Conservation (phyloP, 2,797 vertebrate species). For the Ciconia nigra region DNA sequence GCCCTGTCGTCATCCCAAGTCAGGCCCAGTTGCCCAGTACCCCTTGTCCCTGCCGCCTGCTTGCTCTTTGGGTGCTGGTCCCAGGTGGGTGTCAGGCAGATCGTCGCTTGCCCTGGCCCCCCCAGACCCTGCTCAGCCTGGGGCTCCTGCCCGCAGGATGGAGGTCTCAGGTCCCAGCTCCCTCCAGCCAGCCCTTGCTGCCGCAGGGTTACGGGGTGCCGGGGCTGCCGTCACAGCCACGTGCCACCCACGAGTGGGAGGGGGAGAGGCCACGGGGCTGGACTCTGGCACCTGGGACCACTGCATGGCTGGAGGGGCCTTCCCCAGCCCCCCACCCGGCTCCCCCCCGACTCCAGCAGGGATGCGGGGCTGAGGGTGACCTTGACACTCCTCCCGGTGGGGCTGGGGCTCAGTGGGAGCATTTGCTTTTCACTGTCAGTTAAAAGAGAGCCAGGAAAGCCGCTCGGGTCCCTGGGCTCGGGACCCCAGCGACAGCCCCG, state of each 20-base stretch:
- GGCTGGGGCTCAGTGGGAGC: neutral
- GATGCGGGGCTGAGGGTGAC: constrained; percentile 63
- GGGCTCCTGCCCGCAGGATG: neutral
- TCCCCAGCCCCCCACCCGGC: neutral
- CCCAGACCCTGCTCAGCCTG: fast-evolving
- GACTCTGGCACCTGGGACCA: neutral
- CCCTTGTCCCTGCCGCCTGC: neutral
- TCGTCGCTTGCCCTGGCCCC: neutral
- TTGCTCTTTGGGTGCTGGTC: neutral
- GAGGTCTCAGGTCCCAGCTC: fast-evolving
- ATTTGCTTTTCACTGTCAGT: neutral
- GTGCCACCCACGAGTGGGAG: neutral
- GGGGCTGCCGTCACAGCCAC: fast-evolving
- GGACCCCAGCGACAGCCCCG: fast-evolving
- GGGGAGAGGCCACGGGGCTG: fast-evolving
- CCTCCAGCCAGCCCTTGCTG: neutral
- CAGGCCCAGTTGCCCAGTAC: neutral
- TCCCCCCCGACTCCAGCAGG: neutral
- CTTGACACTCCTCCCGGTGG: constrained; percentile 62
- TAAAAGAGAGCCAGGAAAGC: neutral
- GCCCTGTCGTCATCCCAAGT: neutral
- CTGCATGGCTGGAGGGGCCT: neutral
- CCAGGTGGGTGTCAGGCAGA: fast-evolving
- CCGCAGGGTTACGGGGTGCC: neutral
- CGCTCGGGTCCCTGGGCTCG: fast-evolving